These are phyloP conservation scores for Frankliniella fusca DNA, from an alignment of 2,888 invertebrate species.

Conservation along the genomic window DNA sequence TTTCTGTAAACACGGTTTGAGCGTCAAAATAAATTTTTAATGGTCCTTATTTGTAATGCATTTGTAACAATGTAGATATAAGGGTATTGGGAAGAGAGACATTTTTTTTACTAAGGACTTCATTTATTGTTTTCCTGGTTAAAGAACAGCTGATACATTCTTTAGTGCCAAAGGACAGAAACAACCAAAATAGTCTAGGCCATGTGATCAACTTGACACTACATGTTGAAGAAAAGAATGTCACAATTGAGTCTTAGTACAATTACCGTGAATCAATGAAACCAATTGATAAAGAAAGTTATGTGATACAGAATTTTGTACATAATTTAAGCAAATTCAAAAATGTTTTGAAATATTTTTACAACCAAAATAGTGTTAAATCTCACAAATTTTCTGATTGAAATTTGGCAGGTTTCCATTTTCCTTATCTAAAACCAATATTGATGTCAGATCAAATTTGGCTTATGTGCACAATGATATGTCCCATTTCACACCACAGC, in stretches of 20 bases:
- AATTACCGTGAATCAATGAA: too few relatives aligned
- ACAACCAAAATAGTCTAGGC: background rate
- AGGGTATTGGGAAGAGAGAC: background rate
- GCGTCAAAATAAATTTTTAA: background rate
- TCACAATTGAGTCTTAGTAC: background rate
- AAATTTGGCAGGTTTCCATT: too few relatives aligned
- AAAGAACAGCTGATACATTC: background rate
- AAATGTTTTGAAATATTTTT: too few relatives aligned
- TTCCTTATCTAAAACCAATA: too few relatives aligned
- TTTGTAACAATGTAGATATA: background rate
- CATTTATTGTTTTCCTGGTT: constrained; percentile 1
- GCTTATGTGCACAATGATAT: background rate
- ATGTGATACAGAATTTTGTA: too few relatives aligned
- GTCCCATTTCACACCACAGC: background rate
- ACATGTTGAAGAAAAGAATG: background rate
- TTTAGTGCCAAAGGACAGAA: background rate
- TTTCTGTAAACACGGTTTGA: background rate
- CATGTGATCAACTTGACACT: background rate
- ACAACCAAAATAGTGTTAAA: too few relatives aligned
- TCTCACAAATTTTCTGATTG: too few relatives aligned
- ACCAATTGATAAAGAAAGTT: too few relatives aligned
- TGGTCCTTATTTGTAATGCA: background rate
- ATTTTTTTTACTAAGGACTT: background rate
- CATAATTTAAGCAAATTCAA: too few relatives aligned
- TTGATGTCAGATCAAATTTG: too few relatives aligned